Base-by-base conservation (phyloP, 2,113 vertebrate genomes). In the Coturnix japonica region DNA sequence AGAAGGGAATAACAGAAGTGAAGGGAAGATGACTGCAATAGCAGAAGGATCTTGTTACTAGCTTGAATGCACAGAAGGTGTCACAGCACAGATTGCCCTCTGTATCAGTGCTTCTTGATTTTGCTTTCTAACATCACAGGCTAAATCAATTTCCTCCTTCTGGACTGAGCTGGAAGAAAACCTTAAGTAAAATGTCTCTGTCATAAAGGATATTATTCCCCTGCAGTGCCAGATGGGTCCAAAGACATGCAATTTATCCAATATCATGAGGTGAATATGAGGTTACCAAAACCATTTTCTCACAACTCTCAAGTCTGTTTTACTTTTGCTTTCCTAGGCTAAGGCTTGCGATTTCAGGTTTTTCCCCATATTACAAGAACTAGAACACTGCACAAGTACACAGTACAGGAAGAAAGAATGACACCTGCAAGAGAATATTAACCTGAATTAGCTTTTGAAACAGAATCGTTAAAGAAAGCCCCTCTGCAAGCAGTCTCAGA, bases 201-300 rank as follows among this genome's bases (percentile, higher is more conserved):
- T 61, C 77, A 81, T 91, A 95, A 85, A 85, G 61, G 78, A 93
- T 70, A 63, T 90, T 88, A 87, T 78, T 96, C 72, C 81, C 89
- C 69, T 80, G 84, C 86, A 86, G 85, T 63, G 47, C 79, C 49
- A 76, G 80, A 74, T 93, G 87, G 60, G 30, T 56, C 80, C 82
- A 75, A 60, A 56, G 57, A 74, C 93, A 53, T 72, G 84, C 91
- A 94, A 91, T 94, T 92, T 91, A 87, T 92, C 91, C 83, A 84
- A 3, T 57, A 74, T 35, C 56, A 71, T 26, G 88, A 82, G 94
- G 85, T 79, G 85, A 95, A 90, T 77, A 84, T 37, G 30, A 73
- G 86, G 93, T 94, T 96, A 94, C 90, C 49, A 90, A 89, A 97
- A 76, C 31, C 69, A 90, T 94, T 95, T 94, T 73, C 90, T 81